These are phyloP conservation scores for Pseudorectes ferrugineus DNA, from an alignment of 2,113 vertebrate species.

Conservation along the genomic window DNA sequence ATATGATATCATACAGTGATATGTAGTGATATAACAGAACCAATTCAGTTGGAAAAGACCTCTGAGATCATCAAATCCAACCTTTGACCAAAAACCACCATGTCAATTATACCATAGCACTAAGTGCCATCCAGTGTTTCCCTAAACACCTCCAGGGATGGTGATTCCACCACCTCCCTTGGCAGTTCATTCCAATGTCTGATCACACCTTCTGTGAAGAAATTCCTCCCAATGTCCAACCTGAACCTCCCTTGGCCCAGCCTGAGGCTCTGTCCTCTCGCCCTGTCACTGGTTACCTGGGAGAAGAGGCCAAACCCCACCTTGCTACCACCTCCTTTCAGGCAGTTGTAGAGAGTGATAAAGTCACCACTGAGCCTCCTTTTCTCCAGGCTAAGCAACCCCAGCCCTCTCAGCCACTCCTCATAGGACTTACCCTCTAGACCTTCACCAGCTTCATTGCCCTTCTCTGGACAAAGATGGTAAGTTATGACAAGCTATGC, in stretches of 20 bases:
- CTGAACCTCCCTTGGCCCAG: background rate
- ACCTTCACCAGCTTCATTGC: background rate
- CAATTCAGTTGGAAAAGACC: background rate
- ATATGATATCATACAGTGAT: background rate
- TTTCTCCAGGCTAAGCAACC: background rate
- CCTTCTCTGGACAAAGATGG: background rate
- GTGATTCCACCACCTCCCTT: background rate
- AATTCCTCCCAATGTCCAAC: background rate
- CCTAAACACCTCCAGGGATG: background rate
- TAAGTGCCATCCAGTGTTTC: background rate
- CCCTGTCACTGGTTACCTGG: background rate
- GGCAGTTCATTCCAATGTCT: background rate
- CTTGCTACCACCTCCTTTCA: background rate
- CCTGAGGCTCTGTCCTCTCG: accelerated
- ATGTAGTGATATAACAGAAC: background rate
- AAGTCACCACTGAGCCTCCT: background rate
- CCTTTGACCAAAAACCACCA: background rate
- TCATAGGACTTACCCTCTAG: background rate
- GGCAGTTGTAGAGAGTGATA: background rate
- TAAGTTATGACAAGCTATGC: background rate
- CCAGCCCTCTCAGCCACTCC: background rate
- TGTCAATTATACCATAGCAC: background rate
- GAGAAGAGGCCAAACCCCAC: background rate
- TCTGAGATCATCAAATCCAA: background rate
- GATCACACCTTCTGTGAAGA: background rate